Evolutionary conservation across 2,113 vertebrate genomes (phyloP).

Genomic region (Acanthisitta chloris): DNA sequence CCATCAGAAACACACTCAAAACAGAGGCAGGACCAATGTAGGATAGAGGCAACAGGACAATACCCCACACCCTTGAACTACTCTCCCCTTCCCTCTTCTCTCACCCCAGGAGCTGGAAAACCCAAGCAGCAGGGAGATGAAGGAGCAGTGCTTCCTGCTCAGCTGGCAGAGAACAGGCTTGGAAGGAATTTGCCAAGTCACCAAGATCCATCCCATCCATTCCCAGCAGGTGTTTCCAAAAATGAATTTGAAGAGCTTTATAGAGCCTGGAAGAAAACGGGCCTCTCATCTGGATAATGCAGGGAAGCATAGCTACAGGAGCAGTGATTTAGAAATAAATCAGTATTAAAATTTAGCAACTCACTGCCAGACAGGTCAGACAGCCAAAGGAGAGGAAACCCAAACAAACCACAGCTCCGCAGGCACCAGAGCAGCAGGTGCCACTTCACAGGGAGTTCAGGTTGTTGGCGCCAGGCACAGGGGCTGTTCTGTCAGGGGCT

Average conservation of each 20-base stretch:
- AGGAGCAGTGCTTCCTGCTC: not conserved
- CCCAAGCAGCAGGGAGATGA: not conserved
- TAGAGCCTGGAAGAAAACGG: not conserved
- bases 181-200: not conserved
- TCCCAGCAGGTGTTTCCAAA: not conserved
- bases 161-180: not conserved
- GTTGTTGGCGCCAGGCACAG: not conserved
- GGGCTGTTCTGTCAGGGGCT: rapidly evolving
- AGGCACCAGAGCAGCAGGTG: not conserved
- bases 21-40: not conserved
- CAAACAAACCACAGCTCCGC: not conserved
- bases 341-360: not conserved
- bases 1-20: not conserved
- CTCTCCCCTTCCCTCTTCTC: not conserved
- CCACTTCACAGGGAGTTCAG: not conserved
- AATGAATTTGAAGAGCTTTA: not conserved
- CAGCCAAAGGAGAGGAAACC: not conserved
- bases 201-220: not conserved
- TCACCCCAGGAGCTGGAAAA: not conserved
- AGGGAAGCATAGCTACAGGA: rapidly evolving
- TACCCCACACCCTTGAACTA: rapidly evolving
- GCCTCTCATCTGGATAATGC: not conserved
- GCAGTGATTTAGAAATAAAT: not conserved
- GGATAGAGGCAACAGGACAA: not conserved
- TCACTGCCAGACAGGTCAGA: not conserved